A percentile compares a stretch with the other conserved stretches of the same genome.
Conservation (phyloP, 2,113 vertebrate genomes). For the Glaucomys volans region DNA sequence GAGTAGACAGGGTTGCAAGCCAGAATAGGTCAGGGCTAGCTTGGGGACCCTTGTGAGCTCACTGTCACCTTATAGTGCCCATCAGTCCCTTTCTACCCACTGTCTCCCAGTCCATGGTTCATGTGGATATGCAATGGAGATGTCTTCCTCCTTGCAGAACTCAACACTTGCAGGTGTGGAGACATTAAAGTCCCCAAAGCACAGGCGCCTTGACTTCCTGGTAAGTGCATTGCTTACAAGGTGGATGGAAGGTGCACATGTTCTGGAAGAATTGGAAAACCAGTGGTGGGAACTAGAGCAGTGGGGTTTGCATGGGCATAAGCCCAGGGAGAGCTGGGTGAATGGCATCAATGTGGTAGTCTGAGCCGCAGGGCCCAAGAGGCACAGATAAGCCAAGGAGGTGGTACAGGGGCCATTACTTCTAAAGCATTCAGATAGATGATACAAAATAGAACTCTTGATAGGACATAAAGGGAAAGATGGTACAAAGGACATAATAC, state of each 20-base stretch:
- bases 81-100: not conserved
- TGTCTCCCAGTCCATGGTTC: not conserved
- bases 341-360: not conserved
- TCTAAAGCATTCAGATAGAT: not conserved
- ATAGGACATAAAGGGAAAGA: not conserved
- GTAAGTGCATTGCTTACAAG: not conserved
- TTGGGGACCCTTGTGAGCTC: not conserved
- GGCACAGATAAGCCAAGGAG: not conserved
- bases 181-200: not conserved
- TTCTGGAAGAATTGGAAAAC: not conserved
- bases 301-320: not conserved
- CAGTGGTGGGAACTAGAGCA: not conserved
- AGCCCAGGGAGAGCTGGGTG: not conserved
- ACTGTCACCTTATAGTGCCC: not conserved
- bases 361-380: not conserved
- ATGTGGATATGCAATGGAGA: not conserved
- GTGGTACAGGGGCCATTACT: not conserved
- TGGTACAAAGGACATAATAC: not conserved
- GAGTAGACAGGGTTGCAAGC: not conserved
- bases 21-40: not conserved
- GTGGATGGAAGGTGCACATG: not conserved
- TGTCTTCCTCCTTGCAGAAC: not conserved
- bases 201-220: not conserved
- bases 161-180: not conserved
- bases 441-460: not conserved